Evolutionary conservation across 2,888 invertebrate species (phyloP).

Genomic region (Melinaea marsaeus): DNA sequence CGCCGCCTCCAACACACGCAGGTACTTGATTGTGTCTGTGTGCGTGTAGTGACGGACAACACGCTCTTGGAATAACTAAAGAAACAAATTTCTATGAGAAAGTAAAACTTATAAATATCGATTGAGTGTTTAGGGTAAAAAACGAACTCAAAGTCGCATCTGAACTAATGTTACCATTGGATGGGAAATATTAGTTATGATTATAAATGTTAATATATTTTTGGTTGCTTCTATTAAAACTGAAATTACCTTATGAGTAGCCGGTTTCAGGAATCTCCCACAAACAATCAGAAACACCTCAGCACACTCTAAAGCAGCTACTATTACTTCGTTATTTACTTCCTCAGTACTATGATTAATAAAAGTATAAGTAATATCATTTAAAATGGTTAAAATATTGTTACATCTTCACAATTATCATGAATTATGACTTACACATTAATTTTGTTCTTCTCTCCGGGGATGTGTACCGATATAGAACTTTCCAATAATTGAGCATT

Average conservation of each 20-base stretch:
- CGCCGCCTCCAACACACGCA: conserved; percentile 50
- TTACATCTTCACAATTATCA: background rate
- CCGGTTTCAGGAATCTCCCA: conserved; percentile 60
- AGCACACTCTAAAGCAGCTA: conserved; percentile 59
- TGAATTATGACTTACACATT: conserved; percentile 44
- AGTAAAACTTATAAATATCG: too few relatives aligned
- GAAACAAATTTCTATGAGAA: conserved; percentile 10
- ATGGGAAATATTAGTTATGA: background rate
- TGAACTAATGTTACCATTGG: too few relatives aligned
- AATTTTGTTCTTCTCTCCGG: conserved; percentile 55
- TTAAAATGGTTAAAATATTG: background rate
- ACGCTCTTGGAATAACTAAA: conserved; percentile 58
- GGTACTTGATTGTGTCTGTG: conserved; percentile 34
- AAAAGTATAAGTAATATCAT: background rate
- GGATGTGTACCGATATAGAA: conserved; percentile 51
- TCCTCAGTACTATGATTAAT: conserved; percentile 45
- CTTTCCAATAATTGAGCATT: conserved; percentile 59
- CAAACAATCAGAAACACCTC: conserved; percentile 59
- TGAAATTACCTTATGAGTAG: conserved; percentile 58
- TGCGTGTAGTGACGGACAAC: conserved; percentile 44
- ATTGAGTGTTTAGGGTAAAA: too few relatives aligned
- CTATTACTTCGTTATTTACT: conserved; percentile 51
- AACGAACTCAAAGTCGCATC: too few relatives aligned
- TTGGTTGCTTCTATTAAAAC: background rate
- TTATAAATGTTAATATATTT: background rate